phyloP scores from a whole-genome alignment of 2,113 vertebrate genomes.

The Takifugu bimaculatus region DNA sequence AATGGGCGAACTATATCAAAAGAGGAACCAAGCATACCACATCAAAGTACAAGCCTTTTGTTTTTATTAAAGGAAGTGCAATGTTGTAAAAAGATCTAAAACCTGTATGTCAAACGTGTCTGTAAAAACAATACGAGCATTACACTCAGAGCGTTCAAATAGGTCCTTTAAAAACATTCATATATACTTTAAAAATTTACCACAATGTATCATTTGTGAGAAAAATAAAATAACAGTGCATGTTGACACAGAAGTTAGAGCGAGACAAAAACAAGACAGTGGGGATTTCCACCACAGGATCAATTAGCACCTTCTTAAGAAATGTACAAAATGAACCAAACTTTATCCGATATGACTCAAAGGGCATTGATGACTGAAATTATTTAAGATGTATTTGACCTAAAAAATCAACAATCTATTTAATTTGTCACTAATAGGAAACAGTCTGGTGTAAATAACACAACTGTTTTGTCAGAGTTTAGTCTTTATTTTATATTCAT shows the following conservation, averaged over 20 bases:
- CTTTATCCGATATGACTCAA: neutral
- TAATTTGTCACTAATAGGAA: too few relatives aligned
- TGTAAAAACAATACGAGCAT: slow-evolving; percentile 23
- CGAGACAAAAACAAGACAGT: slow-evolving; percentile 30
- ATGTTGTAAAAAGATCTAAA: slow-evolving; percentile 9
- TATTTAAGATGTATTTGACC: too few relatives aligned
- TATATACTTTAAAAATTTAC: too few relatives aligned
- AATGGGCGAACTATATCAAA: slow-evolving; percentile 12
- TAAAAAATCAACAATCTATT: too few relatives aligned
- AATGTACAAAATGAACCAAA: neutral
- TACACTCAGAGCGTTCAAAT: neutral
- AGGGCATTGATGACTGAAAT: neutral
- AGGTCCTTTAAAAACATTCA: too few relatives aligned
- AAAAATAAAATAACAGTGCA: too few relatives aligned
- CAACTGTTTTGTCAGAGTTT: too few relatives aligned
- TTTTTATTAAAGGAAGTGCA: slow-evolving; percentile 20
- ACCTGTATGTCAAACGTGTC: neutral
- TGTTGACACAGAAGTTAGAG: too few relatives aligned
- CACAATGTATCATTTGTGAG: too few relatives aligned
- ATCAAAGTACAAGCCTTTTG: slow-evolving; percentile 12
- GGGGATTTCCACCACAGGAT: slow-evolving; percentile 59
- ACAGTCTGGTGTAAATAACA: too few relatives aligned
- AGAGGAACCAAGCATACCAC: slow-evolving; percentile 65
- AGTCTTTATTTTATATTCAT: too few relatives aligned
- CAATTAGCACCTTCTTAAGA: neutral